These are phyloP conservation scores for Prionailurus bengalensis DNA, from an alignment of 2,113 vertebrate genomes.

Conservation along the genomic window DNA sequence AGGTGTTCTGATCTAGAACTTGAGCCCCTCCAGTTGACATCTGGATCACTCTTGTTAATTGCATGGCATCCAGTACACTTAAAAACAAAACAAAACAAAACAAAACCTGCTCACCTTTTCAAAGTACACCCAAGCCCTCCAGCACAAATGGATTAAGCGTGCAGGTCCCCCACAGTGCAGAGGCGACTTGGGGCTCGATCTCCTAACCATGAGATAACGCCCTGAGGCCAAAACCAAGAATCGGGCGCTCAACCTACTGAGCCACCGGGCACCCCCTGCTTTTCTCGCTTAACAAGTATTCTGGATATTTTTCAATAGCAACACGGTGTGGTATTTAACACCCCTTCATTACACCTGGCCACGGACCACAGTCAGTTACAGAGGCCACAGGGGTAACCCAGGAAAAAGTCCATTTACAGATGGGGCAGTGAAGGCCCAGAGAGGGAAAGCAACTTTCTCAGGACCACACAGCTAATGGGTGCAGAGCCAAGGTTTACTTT, in stretches of 20 bases:
- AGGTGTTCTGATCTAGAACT: not conserved
- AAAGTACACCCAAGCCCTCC: not conserved
- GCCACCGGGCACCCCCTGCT: too few relatives aligned
- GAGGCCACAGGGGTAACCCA: not conserved
- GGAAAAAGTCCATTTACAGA: not conserved
- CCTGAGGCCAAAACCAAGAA: too few relatives aligned
- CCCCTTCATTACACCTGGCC: not conserved
- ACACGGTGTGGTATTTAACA: rapidly evolving
- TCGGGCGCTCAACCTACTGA: too few relatives aligned
- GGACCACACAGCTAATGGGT: not conserved
- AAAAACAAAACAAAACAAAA: not conserved
- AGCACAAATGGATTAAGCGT: not conserved
- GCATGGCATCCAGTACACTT: not conserved
- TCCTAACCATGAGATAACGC: too few relatives aligned
- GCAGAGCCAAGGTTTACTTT: not conserved
- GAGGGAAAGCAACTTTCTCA: not conserved
- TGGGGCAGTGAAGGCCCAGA: not conserved
- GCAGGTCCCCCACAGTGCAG: too few relatives aligned
- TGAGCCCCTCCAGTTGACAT: not conserved
- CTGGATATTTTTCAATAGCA: too few relatives aligned
- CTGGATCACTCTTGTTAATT: not conserved
- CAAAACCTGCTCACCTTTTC: not conserved
- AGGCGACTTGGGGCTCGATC: too few relatives aligned
- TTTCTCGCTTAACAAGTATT: too few relatives aligned
- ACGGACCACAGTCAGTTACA: not conserved